Percentiles rank a stretch among this genome's conserved stretches.
Evolutionary conservation across 2,113 vertebrate genomes (phyloP).

Genomic region (Phainopepla nitens): DNA sequence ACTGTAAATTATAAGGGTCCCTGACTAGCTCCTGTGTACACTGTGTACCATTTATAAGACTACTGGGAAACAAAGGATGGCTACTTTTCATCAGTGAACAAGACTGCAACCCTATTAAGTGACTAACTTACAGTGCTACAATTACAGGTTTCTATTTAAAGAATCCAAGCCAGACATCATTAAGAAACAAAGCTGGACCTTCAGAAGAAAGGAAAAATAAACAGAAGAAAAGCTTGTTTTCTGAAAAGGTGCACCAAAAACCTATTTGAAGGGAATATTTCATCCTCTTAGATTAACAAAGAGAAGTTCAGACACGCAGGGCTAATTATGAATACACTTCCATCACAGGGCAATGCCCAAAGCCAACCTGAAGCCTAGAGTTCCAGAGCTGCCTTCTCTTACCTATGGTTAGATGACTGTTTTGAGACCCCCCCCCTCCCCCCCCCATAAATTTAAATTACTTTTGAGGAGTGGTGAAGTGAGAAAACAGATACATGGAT

Average conservation of each 20-base stretch:
- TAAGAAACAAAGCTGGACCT: neutral
- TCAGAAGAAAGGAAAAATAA: neutral
- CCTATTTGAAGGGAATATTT: neutral
- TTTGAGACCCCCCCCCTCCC: neutral
- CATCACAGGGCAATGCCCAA: neutral
- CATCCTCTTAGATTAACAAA: neutral
- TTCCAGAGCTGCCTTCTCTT: neutral
- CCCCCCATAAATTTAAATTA: neutral
- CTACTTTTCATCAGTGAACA: conserved; percentile 40
- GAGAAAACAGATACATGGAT: neutral
- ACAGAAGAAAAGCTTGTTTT: neutral
- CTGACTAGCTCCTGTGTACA: neutral
- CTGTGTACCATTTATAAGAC: conserved; percentile 20
- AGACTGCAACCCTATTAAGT: neutral
- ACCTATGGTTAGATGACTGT: neutral
- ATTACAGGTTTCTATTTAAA: conserved; percentile 10
- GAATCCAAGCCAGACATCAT: neutral
- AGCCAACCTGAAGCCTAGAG: neutral
- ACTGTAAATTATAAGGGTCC: conserved; percentile 23
- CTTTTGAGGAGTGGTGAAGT: neutral
- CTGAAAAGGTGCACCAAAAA: neutral
- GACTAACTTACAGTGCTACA: neutral
- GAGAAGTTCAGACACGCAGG: neutral
- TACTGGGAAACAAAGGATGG: conserved; percentile 32
- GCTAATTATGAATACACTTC: neutral